phyloP scores from a whole-genome alignment of 2,797 vertebrate species.

The Antrozous pallidus region DNA sequence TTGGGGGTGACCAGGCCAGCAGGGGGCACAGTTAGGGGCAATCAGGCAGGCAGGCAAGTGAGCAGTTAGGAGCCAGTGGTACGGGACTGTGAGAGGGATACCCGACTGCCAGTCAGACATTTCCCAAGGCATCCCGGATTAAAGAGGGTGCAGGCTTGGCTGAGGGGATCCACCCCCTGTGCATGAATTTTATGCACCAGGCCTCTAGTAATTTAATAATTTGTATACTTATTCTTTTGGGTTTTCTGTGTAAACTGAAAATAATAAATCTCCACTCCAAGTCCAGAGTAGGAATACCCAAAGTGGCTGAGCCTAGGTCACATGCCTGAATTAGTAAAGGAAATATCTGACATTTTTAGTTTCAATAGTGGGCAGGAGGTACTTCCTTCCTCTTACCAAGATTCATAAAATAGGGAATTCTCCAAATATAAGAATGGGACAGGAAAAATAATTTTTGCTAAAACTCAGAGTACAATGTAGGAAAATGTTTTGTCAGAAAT shows the following conservation, averaged over 20 bases:
- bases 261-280: not conserved
- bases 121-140: no score
- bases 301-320: not conserved
- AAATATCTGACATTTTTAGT: not conserved
- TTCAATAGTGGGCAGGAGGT: not conserved
- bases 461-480: not conserved
- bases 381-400: not conserved
- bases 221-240: not conserved
- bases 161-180: no score
- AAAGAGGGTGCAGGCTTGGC: no score
- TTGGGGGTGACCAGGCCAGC: no score
- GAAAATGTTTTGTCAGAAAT: conserved; percentile 23
- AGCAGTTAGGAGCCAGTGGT: no score
- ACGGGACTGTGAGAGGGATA: no score
- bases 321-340: not conserved
- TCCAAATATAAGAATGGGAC: not conserved
- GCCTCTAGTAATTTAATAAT: not conserved
- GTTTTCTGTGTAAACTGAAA: conserved; percentile 23
- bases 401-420: not conserved
- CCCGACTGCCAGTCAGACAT: no score
- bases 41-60: no score
- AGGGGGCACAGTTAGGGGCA: no score
- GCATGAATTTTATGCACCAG: no score
- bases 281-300: not conserved
- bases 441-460: not conserved